Base-by-base conservation (phyloP, 2,113 vertebrate genomes). In the Harpagus bidentatus region DNA sequence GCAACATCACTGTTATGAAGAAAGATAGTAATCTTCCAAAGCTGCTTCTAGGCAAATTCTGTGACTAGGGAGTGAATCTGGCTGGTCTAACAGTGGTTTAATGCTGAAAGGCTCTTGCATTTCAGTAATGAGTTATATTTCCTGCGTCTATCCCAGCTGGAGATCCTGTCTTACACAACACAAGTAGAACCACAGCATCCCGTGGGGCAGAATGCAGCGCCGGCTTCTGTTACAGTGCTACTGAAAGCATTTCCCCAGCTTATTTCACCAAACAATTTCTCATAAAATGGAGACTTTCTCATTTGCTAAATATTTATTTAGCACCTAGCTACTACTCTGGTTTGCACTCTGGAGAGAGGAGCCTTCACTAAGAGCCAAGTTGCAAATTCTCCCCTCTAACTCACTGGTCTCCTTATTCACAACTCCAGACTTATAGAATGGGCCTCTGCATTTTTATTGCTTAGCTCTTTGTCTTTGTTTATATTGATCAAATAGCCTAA, bases 1-100 rank as follows among this genome's bases (percentile, higher is more conserved):
- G 91, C 72, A 94, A 28, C 36, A 5, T 34, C 6, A 1, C 86
- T 74, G 69, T 71, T 92, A 65, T n/a, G 79, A 90, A 72, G 85
- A 70, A 63, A 91, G 92, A 95, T 80, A 79, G 67, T 22, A 32
- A 90, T 95, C 92, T 86, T 59, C 45, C 76, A 85, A 20, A 93
- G 65, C 56, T 76, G 81, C 78, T 96, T 73, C 67, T 82, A 74
- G 94, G 92, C 93, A 85, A 93, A 92, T 77, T 93, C 82, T 89
- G 72, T 6, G 52, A 83, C n/a, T 86, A 61, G 77, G 43, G 72
- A 71, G 91, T 31, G 31, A 76, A 84, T 62, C 88, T 91, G 80
- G 43, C 83, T 86, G 66, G 48, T 91, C 72, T 86, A 84, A 80
- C 50, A 88, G 70, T 2, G 7, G 42, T 62, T 94, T 80, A 93